These are phyloP conservation scores for Gadopsis bispinosus DNA, from an alignment of 2,797 vertebrate genomes.

Conservation along the genomic window DNA sequence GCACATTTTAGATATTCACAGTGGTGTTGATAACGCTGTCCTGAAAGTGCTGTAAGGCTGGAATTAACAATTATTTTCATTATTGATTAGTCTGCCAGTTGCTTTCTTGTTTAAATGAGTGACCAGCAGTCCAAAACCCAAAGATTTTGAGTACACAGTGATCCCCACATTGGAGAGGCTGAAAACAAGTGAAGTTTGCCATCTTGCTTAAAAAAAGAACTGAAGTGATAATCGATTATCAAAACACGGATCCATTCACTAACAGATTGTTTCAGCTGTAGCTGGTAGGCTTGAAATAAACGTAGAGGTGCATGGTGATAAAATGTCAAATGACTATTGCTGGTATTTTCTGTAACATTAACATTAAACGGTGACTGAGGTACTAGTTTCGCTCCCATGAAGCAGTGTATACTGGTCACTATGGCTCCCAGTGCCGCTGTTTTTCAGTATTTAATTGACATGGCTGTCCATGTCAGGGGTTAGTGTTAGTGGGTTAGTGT, in stretches of 20 bases:
- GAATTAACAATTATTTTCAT: constrained; percentile 2
- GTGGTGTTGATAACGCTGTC: constrained; percentile 14
- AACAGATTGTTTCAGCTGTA: not conserved
- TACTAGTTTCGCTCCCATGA: constrained; percentile 50
- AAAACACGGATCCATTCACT: not conserved
- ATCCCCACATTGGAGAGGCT: not conserved
- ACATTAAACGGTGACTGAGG: constrained; percentile 47
- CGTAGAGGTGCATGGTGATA: constrained; percentile 23
- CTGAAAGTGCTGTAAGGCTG: constrained; percentile 12
- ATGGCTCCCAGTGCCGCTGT: constrained; percentile 81
- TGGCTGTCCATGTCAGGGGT: constrained; percentile 84
- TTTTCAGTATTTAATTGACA: constrained; percentile 86
- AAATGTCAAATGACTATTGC: constrained; percentile 51
- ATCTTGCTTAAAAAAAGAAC: not conserved
- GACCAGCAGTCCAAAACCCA: not conserved
- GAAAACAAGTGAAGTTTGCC: not conserved
- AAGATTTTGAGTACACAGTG: not conserved
- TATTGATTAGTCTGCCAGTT: not conserved
- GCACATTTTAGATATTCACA: constrained; percentile 47
- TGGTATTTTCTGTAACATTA: constrained; percentile 50
- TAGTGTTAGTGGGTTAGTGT: constrained; percentile 86
- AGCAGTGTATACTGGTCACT: constrained; percentile 70
- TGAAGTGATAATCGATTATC: not conserved
- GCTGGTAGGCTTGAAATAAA: constrained; percentile 6
- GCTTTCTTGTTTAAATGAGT: not conserved